Conservation (phyloP, 2,888 invertebrate genomes). For the Isoperla grammatica region DNA sequence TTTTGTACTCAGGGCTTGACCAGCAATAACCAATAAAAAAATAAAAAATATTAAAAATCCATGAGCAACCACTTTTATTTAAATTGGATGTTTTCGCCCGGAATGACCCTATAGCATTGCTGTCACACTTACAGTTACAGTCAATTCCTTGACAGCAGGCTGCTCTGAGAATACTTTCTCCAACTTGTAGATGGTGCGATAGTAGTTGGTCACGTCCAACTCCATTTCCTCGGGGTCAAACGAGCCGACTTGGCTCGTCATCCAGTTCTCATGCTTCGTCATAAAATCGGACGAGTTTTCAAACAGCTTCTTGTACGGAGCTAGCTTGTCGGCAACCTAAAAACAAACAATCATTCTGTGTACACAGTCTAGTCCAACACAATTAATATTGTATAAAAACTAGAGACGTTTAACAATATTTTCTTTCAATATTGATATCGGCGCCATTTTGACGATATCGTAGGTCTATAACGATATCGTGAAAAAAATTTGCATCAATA, state of each 20-base stretch:
- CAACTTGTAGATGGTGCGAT: slow-evolving; percentile 76
- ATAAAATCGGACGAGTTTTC: slow-evolving; percentile 85
- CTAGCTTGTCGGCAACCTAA: slow-evolving; percentile 62
- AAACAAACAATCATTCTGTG: neutral
- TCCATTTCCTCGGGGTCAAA: slow-evolving; percentile 88
- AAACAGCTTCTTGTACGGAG: slow-evolving; percentile 81
- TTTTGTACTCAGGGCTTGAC: too few relatives aligned
- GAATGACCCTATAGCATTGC: too few relatives aligned
- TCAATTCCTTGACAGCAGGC: slow-evolving; percentile 68
- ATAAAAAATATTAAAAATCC: too few relatives aligned
- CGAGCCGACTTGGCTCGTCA: slow-evolving; percentile 73
- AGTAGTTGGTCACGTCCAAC: slow-evolving; percentile 62
- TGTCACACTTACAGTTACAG: slow-evolving; percentile 53
- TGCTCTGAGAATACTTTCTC: slow-evolving; percentile 79
- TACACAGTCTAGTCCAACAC: too few relatives aligned
- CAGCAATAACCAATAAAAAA: too few relatives aligned
- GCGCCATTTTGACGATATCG: too few relatives aligned
- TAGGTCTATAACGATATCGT: too few relatives aligned
- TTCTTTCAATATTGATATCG: too few relatives aligned
- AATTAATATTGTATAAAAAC: slow-evolving; percentile 3
- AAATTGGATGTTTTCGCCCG: too few relatives aligned
- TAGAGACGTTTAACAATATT: neutral
- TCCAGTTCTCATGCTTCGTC: slow-evolving; percentile 78
- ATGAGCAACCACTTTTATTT: too few relatives aligned
- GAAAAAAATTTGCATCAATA: too few relatives aligned